Base-by-base conservation (phyloP, 2,797 vertebrate species). In the Kryptopterus vitreolus region DNA sequence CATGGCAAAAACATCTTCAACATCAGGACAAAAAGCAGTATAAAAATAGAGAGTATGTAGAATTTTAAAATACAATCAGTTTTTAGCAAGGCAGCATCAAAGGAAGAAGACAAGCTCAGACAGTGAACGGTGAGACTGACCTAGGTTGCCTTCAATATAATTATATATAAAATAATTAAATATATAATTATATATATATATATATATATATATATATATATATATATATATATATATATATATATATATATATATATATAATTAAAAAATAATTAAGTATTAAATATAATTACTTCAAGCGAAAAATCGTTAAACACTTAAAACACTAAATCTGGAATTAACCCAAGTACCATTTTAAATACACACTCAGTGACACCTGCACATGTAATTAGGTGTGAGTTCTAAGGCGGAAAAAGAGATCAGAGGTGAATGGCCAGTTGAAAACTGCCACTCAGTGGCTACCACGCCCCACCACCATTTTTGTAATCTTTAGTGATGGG, bases 41-140 rank as follows among this genome's bases (percentile, higher is more conserved):
- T 22, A 2, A 46, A 75, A 59, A 50, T 20, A 38, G 1, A 58
- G 20, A 81, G 46, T 26, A 61, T 18, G 9, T 29, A 24, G 55
- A 26, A 20, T 50, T 58, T 76, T 5, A 26, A 52, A 8, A 59
- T 0, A 38, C 5, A 48, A 70, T 0, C 29, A 24, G 68, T 0
- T 46, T 20, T 35, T 29, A 3, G 46, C 61, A 0, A 53, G 61
- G 33, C 24, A 70, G 33, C 13, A 66, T n/a, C 50, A 74, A 43
- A 46, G 50, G 68, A 63, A 18, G 31, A 81, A 57, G 61, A 78
- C 46, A 75, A 65, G 24, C 13, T 0, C 24, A 76, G 43, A 62
- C 8, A 16, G 0, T 10, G 4, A 58, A 55, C 38, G 59, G 29
- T 61, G 9, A 65, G 31, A 73, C 72, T 79, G 68, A 83, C 61